phyloP scores from a whole-genome alignment of 1,140 invertebrate species.

The Antheraea mylitta region DNA sequence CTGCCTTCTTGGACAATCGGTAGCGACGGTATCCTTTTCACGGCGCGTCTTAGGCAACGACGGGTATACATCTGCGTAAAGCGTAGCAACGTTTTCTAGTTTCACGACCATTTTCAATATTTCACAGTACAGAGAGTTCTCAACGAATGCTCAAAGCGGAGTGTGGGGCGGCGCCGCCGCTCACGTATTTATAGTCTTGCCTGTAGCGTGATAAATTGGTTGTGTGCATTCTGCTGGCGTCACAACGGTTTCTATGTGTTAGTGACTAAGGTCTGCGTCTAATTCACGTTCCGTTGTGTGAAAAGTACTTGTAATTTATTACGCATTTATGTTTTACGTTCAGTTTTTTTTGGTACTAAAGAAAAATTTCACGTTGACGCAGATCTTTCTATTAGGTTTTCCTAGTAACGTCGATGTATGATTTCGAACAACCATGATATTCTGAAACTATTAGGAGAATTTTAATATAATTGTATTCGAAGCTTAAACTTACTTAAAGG shows the following conservation, averaged over 20 bases:
- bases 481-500: neutral
- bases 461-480: neutral
- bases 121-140: constrained; percentile 24
- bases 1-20: constrained; percentile 44
- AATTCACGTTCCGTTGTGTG: neutral
- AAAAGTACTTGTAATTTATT: neutral
- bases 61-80: constrained; percentile 68
- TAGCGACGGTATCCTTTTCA: constrained; percentile 42
- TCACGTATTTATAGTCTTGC: constrained; percentile 55
- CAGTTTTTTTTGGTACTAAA: neutral
- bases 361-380: neutral
- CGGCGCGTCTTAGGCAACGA: constrained; percentile 48
- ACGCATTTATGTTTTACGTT: constrained; percentile 1
- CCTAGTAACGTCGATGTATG: neutral
- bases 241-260: constrained; percentile 33
- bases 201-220: constrained; percentile 30
- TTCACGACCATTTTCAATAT: constrained; percentile 62
- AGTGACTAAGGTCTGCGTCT: constrained; percentile 3
- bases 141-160: constrained; percentile 45
- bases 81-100: constrained; percentile 56
- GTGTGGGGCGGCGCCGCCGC: constrained; percentile 49
- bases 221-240: constrained; percentile 53
- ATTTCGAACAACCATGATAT: neutral
- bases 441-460: neutral
- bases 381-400: neutral